Base-by-base conservation (phyloP, 2,888 invertebrate species). In the Ernsta delagoae region DNA sequence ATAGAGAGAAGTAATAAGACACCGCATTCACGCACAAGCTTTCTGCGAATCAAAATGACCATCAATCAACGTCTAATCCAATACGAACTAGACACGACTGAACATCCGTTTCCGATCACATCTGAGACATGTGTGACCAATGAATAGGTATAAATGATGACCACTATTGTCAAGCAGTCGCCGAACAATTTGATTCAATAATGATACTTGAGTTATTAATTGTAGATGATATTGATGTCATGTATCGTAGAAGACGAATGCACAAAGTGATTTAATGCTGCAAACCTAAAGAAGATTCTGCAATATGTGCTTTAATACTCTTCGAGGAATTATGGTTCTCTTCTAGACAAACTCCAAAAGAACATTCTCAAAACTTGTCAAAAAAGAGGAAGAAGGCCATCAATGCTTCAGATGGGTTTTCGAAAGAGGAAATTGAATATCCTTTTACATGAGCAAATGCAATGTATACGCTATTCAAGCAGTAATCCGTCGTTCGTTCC, bases 401-500 rank as follows among this genome's bases (percentile, higher is more conserved):
- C 31, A 43, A 56, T 43, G 45, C 56, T 41, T 9, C 2, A 64
- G 43, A 64, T 64, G 64, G 12, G 12, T 48, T 65, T 59, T 36
- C 59, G 31, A 41, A 41, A 31, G 36, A 65, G 48, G 36, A 61
- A 61, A 56, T 56, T 61, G 43, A 54, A 67, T 67, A 56, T 65
- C 16, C 62, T 39, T 67, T 68, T 66, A 53, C 75, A 43, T 31
- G 41, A n/a, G 34, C 54, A 63, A 69, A 61, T 36, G 59, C 69
- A 62, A 70, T 68, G 41, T 50, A 53, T 54, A 67, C 63, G 66
- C 70, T 70, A 69, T 60, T 56, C 75, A 79, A 78, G 79, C 76
- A 77, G 78, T 65, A 83, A 84, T 85, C 86, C 87, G 83, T 82
- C 74, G 75, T 85, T 87, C 85, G 87, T 85, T 73, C 71, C 72